Evolutionary conservation across 1,140 invertebrate genomes (phyloP).

Genomic region (Lanistes nyassanus): DNA sequence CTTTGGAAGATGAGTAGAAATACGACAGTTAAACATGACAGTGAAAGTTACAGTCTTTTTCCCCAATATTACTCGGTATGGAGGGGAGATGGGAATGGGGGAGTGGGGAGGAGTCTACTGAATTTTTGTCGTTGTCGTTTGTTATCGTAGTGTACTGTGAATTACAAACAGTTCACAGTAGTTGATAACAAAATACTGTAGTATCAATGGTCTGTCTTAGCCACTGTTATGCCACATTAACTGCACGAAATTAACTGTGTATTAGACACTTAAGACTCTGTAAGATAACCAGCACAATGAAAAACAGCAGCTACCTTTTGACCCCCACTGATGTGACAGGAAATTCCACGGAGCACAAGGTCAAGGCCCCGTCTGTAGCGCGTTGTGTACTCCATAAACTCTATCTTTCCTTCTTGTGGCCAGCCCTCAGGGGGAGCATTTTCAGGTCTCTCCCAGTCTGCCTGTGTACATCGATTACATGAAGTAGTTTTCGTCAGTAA

Average conservation of each 20-base stretch:
- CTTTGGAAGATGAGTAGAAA: background rate
- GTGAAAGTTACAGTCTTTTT: background rate
- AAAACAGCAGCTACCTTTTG: constrained; percentile 65
- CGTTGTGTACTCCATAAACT: constrained; percentile 76
- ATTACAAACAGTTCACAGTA: too few relatives aligned
- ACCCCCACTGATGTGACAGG: constrained; percentile 44
- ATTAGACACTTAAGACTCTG: too few relatives aligned
- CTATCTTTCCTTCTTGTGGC: constrained; percentile 79
- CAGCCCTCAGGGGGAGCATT: constrained; percentile 69
- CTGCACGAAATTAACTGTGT: too few relatives aligned
- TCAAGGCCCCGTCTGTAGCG: constrained; percentile 54
- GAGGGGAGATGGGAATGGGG: too few relatives aligned
- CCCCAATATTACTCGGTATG: background rate
- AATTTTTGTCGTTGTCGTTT: too few relatives aligned
- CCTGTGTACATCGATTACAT: constrained; percentile 35
- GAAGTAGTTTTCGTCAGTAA: constrained; percentile 29
- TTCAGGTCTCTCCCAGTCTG: constrained; percentile 33
- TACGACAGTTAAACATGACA: background rate
- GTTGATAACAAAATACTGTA: too few relatives aligned
- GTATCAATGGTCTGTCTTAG: too few relatives aligned
- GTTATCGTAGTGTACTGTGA: too few relatives aligned
- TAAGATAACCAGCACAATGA: too few relatives aligned
- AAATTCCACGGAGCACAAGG: constrained; percentile 51
- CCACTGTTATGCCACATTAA: too few relatives aligned
- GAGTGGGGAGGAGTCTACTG: too few relatives aligned